Evolutionary conservation across 2,113 vertebrate genomes (phyloP), one percentile per base, ranked within the genome.

Genomic region (Acrocephalus arundinaceus): DNA sequence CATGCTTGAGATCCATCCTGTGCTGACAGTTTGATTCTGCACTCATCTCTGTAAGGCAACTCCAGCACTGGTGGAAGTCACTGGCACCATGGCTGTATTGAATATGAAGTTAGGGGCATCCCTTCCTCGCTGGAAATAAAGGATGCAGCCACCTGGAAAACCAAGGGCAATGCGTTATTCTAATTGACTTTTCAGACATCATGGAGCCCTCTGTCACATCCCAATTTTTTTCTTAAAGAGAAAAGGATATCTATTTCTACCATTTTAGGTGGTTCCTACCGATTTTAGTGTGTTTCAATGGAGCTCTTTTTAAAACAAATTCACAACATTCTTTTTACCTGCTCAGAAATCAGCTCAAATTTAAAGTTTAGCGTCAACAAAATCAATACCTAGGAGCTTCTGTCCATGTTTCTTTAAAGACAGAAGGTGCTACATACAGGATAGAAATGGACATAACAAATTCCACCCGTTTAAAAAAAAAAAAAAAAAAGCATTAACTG

Each of bases 311-410:
- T 17, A 43, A 76, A 84, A 66, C 4, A 71, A 81, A 45, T 75
- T 78, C 48, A 37, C 39, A 54, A 65, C 4, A 8, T 62, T 77
- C 23, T 94, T 84, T 75, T 39, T 65, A 48, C 1, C 2, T 61
- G 30, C 73, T 89, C 18, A 85, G 74, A 93, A 89, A 75, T 91
- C 68, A 71, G 16, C 35, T 82, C 18, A 43, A 43, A 83, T 83
- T 92, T 92, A 65, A 83, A 79, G 45, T 55, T 85, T 30, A 24
- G 3, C 67, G 39, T 67, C 66, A 85, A 82, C 17, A 57, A 61
- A 76, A 95, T 86, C 58, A 73, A 51, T 77, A 74, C 33, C 43
- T 54, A 35, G n/a, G 31, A 85, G 25, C 15, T 72, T 85, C 33
- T 77, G 28, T 84, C 48, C 10, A 0, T 59, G 27, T 70, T 54